Percentiles rank a stretch among this genome's conserved stretches.
Conservation (phyloP, 2,797 vertebrate genomes). For the Cryptoprocta ferox region DNA sequence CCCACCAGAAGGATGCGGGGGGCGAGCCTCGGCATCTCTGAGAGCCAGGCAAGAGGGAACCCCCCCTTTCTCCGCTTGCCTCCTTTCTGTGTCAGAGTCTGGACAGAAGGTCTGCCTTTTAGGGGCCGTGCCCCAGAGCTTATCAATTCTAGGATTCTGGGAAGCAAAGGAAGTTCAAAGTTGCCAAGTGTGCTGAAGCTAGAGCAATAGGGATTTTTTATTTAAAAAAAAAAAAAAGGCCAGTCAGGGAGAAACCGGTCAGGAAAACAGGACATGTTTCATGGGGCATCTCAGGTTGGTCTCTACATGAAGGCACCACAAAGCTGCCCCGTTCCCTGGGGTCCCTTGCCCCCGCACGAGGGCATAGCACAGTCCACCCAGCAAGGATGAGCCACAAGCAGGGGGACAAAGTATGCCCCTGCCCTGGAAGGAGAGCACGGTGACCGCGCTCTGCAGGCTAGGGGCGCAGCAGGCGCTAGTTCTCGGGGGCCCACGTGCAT, state of each 20-base stretch:
- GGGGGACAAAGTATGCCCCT: not conserved
- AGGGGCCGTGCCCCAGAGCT: not conserved
- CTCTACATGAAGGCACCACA: slow-evolving; percentile 23
- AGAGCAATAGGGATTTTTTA: not conserved
- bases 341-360: not conserved
- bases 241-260: not conserved
- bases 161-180: not conserved
- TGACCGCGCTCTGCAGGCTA: not conserved
- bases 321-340: not conserved
- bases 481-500: accelerated
- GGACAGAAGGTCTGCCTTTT: too few relatives aligned
- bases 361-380: not conserved
- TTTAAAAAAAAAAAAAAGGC: slow-evolving; percentile 15
- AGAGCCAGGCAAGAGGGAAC: not conserved
- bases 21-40: not conserved
- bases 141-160: not conserved
- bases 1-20: not conserved
- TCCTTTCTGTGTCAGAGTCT: not conserved
- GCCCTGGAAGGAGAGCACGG: not conserved
- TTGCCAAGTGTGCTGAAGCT: not conserved
- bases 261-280: not conserved
- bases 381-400: not conserved
- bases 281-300: not conserved
- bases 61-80: not conserved
- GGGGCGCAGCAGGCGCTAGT: not conserved